phyloP scores from a whole-genome alignment of 2,113 vertebrate species.

The Prietella phreatophila region DNA sequence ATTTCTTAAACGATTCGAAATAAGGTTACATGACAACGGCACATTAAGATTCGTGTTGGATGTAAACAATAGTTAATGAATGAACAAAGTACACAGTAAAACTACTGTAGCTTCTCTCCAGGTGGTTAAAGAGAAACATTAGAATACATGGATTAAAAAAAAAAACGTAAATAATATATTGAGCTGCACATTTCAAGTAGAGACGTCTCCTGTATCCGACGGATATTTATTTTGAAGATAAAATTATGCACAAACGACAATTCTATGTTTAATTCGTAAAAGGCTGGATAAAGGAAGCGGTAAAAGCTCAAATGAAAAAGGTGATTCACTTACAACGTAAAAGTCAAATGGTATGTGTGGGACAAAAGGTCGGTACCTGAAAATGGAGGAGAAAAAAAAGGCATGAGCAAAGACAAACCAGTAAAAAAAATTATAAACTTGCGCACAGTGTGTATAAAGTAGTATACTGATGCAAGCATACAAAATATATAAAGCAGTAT shows the following conservation, averaged over 20 bases:
- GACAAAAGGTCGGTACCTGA: constrained; percentile 92
- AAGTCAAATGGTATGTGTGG: constrained; percentile 97
- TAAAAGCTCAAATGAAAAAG: neutral
- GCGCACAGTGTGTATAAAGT: neutral
- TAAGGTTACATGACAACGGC: neutral
- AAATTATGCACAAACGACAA: neutral
- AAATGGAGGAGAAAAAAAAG: neutral
- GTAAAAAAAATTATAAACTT: neutral
- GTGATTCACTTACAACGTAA: constrained; percentile 84
- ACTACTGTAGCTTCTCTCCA: neutral
- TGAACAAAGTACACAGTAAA: neutral
- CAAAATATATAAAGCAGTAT: neutral
- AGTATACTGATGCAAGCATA: neutral
- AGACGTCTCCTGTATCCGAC: neutral
- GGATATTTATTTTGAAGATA: neutral
- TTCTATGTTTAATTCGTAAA: neutral
- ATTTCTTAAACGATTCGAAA: neutral
- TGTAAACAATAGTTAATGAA: neutral
- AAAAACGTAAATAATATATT: too few relatives aligned
- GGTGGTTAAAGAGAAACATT: neutral
- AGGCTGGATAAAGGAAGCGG: neutral
- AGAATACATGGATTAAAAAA: neutral
- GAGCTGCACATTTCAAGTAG: neutral
- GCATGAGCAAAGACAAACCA: neutral
- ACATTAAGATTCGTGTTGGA: neutral